A percentile compares a stretch with the other conserved stretches of the same genome.
These are phyloP conservation scores for Callospermophilus lateralis DNA, from an alignment of 2,113 vertebrate genomes.

Conservation along the genomic window DNA sequence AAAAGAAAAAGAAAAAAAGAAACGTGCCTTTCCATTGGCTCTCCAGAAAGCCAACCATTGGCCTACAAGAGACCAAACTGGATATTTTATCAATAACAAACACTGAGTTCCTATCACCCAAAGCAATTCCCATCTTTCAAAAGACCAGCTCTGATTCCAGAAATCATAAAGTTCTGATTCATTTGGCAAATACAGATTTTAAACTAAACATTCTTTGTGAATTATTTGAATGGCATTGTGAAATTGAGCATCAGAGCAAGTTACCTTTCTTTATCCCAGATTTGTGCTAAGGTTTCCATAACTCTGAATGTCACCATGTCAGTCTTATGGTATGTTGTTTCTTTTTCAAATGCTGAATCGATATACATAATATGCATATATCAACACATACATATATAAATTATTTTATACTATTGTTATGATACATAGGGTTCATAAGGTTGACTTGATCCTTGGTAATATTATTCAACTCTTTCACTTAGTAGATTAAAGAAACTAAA, in stretches of 20 bases:
- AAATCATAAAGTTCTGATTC: background rate
- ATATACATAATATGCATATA: too few relatives aligned
- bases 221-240: background rate
- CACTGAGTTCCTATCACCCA: background rate
- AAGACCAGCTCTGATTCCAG: background rate
- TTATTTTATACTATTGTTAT: too few relatives aligned
- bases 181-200: background rate
- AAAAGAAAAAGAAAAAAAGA: too few relatives aligned
- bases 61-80: background rate
- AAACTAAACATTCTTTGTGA: background rate
- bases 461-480: background rate
- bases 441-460: background rate
- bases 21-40: background rate
- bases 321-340: background rate
- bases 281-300: background rate
- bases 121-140: background rate
- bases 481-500: background rate
- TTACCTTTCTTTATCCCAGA: background rate
- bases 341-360: background rate
- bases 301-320: background rate
- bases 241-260: background rate
- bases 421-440: background rate
- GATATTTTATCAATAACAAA: background rate
- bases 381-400: too few relatives aligned
- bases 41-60: background rate